phyloP scores from a whole-genome alignment of 2,888 invertebrate species.

The Napeogenes inachia region DNA sequence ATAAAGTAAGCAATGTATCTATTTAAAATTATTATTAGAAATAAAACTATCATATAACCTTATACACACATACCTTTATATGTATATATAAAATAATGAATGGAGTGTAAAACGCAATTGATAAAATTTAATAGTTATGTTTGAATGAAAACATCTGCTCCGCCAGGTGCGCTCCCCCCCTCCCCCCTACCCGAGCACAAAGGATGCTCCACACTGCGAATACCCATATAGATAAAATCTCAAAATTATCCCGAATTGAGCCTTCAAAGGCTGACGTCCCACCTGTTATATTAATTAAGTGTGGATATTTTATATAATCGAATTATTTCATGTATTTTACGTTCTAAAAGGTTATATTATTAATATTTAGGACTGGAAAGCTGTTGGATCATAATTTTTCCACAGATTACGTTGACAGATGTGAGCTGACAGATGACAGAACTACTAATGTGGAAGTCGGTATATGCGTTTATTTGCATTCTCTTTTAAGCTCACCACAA shows the following conservation, averaged over 20 bases:
- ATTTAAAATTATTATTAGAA: too few relatives aligned
- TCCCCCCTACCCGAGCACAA: constrained; percentile 43
- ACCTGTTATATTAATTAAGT: background rate
- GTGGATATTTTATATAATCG: background rate
- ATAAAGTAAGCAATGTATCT: too few relatives aligned
- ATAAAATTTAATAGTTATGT: constrained; percentile 60
- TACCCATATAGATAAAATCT: constrained; percentile 36
- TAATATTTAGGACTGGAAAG: too few relatives aligned
- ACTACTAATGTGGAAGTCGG: too few relatives aligned
- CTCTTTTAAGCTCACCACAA: too few relatives aligned
- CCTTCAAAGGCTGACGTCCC: constrained; percentile 6
- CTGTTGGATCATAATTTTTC: too few relatives aligned
- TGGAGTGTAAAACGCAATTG: constrained; percentile 60
- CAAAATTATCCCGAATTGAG: constrained; percentile 29
- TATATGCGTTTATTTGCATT: too few relatives aligned
- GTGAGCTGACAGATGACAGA: too few relatives aligned
- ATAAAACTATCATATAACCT: too few relatives aligned
- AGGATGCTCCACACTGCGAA: constrained; percentile 39
- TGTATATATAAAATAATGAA: constrained; percentile 53
- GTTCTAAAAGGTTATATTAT: too few relatives aligned
- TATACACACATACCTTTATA: constrained; percentile 9
- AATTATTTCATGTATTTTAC: too few relatives aligned
- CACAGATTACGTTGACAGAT: too few relatives aligned
- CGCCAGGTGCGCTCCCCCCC: constrained; percentile 56
- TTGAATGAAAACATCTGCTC: constrained; percentile 66